These are phyloP conservation scores for Carassius auratus DNA, from an alignment of 2,113 vertebrate species.

Conservation along the genomic window DNA sequence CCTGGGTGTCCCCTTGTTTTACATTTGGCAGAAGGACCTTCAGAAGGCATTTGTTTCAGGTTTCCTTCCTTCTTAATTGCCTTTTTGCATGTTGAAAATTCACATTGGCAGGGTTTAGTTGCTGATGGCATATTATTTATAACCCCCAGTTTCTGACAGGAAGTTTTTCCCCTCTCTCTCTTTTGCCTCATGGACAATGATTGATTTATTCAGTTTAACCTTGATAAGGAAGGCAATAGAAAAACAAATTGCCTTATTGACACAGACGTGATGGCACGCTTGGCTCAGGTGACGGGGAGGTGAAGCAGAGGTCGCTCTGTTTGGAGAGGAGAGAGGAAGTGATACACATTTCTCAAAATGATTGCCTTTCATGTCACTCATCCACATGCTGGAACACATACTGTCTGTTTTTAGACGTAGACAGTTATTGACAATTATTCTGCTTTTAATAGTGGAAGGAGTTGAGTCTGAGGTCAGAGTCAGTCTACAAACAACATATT, in stretches of 20 bases:
- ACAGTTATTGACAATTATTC: constrained; percentile 10
- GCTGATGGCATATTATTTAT: constrained; percentile 71
- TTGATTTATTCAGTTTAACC: constrained; percentile 80
- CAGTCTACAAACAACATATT: neutral
- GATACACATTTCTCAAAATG: constrained; percentile 52
- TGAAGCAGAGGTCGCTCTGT: constrained; percentile 66
- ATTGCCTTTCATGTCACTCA: constrained; percentile 41
- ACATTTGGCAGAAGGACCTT: constrained; percentile 76
- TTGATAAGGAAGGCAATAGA: constrained; percentile 78
- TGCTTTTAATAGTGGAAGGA: constrained; percentile 7
- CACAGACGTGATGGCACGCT: constrained; percentile 71
- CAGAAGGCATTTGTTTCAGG: constrained; percentile 79
- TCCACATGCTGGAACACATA: constrained; percentile 43
- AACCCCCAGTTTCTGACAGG: constrained; percentile 69
- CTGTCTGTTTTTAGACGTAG: constrained; percentile 2
- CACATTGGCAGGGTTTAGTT: constrained; percentile 70
- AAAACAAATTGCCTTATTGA: constrained; percentile 79
- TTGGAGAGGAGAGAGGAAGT: constrained; percentile 49
- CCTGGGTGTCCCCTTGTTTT: constrained; percentile 68
- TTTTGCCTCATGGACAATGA: constrained; percentile 68
- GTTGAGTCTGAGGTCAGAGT: constrained; percentile 16
- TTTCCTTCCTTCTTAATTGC: constrained; percentile 75
- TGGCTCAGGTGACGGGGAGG: constrained; percentile 72
- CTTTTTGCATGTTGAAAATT: constrained; percentile 72
- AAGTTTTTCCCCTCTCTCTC: constrained; percentile 40